Conservation (phyloP, 2,113 vertebrate species). For the Nestor notabilis region DNA sequence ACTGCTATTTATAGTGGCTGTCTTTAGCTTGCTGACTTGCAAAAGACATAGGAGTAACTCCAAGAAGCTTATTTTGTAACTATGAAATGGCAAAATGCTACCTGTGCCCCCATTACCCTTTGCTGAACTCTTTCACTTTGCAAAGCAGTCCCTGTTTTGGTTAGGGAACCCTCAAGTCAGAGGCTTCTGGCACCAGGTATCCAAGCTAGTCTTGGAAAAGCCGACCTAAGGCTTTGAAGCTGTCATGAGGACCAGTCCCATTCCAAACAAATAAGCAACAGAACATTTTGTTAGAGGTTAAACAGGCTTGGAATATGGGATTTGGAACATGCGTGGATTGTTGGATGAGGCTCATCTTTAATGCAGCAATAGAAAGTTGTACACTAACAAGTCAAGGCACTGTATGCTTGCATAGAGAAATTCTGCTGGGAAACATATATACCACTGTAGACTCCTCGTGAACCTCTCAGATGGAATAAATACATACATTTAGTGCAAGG, state of each 20-base stretch:
- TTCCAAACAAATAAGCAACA: not conserved
- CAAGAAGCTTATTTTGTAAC: not conserved
- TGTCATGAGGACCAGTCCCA: not conserved
- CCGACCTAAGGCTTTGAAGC: not conserved
- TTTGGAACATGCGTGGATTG: not conserved
- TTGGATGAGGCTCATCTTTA: not conserved
- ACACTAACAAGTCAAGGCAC: not conserved
- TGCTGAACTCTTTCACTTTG: not conserved
- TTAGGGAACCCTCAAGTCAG: not conserved
- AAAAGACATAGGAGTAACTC: not conserved
- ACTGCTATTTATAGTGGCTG: conserved; percentile 25
- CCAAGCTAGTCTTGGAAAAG: not conserved
- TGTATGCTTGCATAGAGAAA: not conserved
- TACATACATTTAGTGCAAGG: not conserved
- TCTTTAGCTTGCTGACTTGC: not conserved
- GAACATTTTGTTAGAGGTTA: not conserved
- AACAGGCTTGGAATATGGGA: not conserved
- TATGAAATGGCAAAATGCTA: not conserved
- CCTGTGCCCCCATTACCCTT: not conserved
- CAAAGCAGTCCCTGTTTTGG: not conserved
- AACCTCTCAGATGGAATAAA: not conserved
- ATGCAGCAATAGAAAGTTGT: not conserved
- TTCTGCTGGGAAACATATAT: not conserved
- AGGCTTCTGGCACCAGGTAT: not conserved
- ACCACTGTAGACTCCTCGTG: not conserved